Percentiles rank a stretch among this genome's conserved stretches.
phyloP scores from a whole-genome alignment of 1,140 invertebrate genomes.

The Drosophila suzukii region DNA sequence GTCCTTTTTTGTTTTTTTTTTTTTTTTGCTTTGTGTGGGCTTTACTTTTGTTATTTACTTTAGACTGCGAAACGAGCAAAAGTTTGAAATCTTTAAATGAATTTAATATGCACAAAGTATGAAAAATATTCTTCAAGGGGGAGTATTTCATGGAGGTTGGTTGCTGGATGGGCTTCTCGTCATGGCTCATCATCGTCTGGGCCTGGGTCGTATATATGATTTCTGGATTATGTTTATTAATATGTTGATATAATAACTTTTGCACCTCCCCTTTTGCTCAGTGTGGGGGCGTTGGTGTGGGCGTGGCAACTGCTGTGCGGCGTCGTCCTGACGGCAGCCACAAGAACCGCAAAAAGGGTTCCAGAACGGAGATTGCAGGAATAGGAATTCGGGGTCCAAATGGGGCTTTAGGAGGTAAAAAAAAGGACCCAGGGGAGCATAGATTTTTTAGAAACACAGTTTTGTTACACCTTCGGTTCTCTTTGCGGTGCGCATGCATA shows the following conservation, averaged over 20 bases:
- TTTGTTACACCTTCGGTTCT: slow-evolving; percentile 7
- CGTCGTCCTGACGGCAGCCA: slow-evolving; percentile 36
- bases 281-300: neutral
- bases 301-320: slow-evolving; percentile 32
- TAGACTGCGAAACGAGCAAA: slow-evolving; percentile 70
- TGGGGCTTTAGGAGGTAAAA: neutral
- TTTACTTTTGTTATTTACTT: slow-evolving; percentile 68
- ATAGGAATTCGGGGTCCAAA: neutral
- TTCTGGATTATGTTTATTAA: slow-evolving; percentile 53
- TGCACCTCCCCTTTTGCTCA: neutral
- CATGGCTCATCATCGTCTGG: slow-evolving; percentile 11
- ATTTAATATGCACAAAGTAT: slow-evolving; percentile 67
- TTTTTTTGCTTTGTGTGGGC: slow-evolving; percentile 4
- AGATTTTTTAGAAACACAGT: neutral
- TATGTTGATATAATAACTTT: slow-evolving; percentile 51
- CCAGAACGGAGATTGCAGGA: neutral
- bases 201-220: slow-evolving; percentile 52
- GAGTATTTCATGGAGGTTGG: neutral
- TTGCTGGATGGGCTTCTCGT: neutral
- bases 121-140: slow-evolving; percentile 24
- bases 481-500: neutral
- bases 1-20: slow-evolving; percentile 15
- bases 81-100: slow-evolving; percentile 74
- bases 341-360: slow-evolving; percentile 31
- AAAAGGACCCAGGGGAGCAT: neutral